Evolutionary conservation across 1,140 invertebrate genomes (phyloP), one percentile per base, ranked within the genome.

Genomic region (Drosophila ercepeae): DNA sequence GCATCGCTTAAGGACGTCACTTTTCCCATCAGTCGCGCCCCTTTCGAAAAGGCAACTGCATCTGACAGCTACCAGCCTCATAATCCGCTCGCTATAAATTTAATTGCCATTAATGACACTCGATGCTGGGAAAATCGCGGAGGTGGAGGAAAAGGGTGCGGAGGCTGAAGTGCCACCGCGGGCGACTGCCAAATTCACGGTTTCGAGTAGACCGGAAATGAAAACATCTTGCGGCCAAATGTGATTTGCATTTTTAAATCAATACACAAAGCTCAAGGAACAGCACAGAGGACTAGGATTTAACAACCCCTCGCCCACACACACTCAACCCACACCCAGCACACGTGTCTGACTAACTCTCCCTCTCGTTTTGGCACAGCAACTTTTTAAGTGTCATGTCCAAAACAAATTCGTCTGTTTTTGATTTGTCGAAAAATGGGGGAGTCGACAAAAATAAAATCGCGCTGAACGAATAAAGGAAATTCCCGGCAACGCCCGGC

Each of bases 391-490:
- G 77, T 81, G 77, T 77, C 77, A 75, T 89, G 84, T 89, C 86
- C 86, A 89, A 89, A 86, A 81, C 86, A 89, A 89, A 78, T 89
- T 84, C 77, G 86, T 89, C 86, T 89, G 86, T 89, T 89, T 89
- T 89, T 89, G 84, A 89, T 89, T 89, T 89, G 79, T 74, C 77
- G 69, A 89, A 84, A 76, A 78, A 54, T 65, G 44, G 74, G 75
- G 74, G 61, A 75, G 48, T 18, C 14, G 16, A 42, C 14, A 42
- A 42, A 42, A 71, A 58, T 60, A 41, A 53, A 48, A 36, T 41
- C 36, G 9, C 21, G 50, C 36, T 21, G 29, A 27, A 34, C 61
- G 64, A 61, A 53, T 48, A 48, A 73, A 55, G 44, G 61, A 69
- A 67, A 48, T 83, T 54, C 58, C 75, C 45, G 71, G 49, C 71